A percentile compares a stretch with the other conserved stretches of the same genome.
Conservation (phyloP, 2,888 invertebrate species). For the Drosophila basisetae region DNA sequence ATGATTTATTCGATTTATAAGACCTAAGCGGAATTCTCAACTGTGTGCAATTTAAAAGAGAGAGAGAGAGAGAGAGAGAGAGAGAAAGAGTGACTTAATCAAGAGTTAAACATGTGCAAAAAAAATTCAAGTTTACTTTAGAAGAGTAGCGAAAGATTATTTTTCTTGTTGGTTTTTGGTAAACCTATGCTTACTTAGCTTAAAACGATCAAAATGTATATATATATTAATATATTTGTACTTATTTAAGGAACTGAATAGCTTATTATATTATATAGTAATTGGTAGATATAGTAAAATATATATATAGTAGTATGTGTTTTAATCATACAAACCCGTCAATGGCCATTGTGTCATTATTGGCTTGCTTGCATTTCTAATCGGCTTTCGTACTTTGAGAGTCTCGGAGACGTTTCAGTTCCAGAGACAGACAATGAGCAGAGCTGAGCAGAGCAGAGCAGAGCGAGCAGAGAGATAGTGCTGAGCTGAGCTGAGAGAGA, state of each 20-base stretch:
- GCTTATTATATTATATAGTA: slow-evolving; percentile 38
- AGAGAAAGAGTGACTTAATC: slow-evolving; percentile 20
- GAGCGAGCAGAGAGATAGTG: slow-evolving; percentile 52
- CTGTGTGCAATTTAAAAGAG: slow-evolving; percentile 34
- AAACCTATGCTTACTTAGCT: slow-evolving; percentile 35
- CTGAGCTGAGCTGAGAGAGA: slow-evolving; percentile 50
- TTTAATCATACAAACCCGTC: slow-evolving; percentile 79
- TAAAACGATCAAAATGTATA: slow-evolving; percentile 36
- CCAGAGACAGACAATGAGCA: slow-evolving; percentile 70
- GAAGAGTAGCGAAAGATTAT: slow-evolving; percentile 7
- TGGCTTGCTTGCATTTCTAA: slow-evolving; percentile 77
- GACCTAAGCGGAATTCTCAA: slow-evolving; percentile 30
- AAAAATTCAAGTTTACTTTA: slow-evolving; percentile 17
- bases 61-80: background rate
- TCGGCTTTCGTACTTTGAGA: slow-evolving; percentile 75
- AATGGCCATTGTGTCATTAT: slow-evolving; percentile 59
- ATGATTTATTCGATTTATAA: slow-evolving; percentile 10
- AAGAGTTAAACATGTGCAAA: slow-evolving; percentile 41
- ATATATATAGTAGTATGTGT: slow-evolving; percentile 61
- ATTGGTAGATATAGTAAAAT: slow-evolving; percentile 28
- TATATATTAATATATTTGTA: slow-evolving; percentile 6
- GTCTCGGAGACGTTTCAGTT: slow-evolving; percentile 67
- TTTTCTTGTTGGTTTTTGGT: slow-evolving; percentile 1
- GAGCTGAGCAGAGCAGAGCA: slow-evolving; percentile 66
- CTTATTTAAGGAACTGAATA: slow-evolving; percentile 43